These are phyloP conservation scores for Xanthia togata DNA, from an alignment of 2,888 invertebrate genomes.

Conservation along the genomic window DNA sequence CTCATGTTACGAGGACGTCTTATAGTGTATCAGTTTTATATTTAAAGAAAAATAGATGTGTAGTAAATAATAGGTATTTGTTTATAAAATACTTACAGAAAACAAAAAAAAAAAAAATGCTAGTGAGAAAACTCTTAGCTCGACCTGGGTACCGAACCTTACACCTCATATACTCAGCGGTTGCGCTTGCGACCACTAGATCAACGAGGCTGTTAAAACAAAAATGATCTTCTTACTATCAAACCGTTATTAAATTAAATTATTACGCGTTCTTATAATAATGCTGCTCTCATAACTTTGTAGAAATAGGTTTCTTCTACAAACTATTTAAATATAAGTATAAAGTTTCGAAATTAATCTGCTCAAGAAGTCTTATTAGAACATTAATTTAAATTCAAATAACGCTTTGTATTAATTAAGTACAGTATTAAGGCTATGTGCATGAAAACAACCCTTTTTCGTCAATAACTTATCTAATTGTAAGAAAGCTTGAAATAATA, in stretches of 20 bases:
- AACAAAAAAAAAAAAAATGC: too few relatives aligned
- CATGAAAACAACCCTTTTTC: too few relatives aligned
- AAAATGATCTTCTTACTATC: neutral
- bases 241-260: neutral
- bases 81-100: too few relatives aligned
- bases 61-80: too few relatives aligned
- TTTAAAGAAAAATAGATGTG: too few relatives aligned
- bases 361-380: neutral
- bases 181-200: neutral
- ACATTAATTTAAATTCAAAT: slow-evolving; percentile 7
- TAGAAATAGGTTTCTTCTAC: neutral
- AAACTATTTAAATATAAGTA: slow-evolving; percentile 21
- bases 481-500: too few relatives aligned
- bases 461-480: too few relatives aligned
- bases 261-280: neutral
- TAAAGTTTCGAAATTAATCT: slow-evolving; percentile 17
- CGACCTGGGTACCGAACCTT: neutral
- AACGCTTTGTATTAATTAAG: neutral
- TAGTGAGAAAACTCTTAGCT: neutral
- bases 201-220: neutral
- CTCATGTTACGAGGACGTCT: too few relatives aligned
- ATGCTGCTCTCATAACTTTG: neutral
- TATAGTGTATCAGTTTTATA: too few relatives aligned
- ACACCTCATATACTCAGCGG: neutral
- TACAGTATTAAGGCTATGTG: neutral